A percentile compares a stretch with the other conserved stretches of the same genome.
phyloP scores from a whole-genome alignment of 2,113 vertebrate genomes.

The Calyptomena viridis region DNA sequence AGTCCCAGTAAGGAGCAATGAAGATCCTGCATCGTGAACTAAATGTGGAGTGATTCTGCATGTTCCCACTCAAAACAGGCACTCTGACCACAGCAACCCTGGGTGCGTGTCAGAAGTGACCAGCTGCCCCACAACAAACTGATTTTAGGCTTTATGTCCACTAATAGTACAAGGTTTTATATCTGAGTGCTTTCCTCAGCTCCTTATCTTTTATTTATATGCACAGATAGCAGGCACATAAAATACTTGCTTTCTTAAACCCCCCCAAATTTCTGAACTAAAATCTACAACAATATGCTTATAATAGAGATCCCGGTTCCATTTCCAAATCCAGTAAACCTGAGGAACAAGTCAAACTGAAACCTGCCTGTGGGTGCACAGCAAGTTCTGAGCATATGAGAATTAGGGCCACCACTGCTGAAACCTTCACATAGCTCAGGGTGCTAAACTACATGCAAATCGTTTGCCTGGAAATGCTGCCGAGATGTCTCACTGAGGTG shows the following conservation, averaged over 20 bases:
- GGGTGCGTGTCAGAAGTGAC: neutral
- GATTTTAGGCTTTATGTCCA: neutral
- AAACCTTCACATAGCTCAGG: neutral
- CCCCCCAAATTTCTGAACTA: neutral
- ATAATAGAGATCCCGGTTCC: constrained; percentile 16
- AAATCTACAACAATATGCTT: neutral
- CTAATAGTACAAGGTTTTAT: neutral
- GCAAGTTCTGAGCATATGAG: neutral
- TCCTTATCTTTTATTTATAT: neutral
- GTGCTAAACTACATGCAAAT: neutral
- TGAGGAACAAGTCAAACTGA: neutral
- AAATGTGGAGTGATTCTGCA: neutral
- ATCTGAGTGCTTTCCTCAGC: neutral
- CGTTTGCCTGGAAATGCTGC: neutral
- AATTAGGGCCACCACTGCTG: neutral
- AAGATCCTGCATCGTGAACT: neutral
- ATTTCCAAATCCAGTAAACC: constrained; percentile 13
- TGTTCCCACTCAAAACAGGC: neutral
- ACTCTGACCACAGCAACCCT: neutral
- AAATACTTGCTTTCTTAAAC: neutral
- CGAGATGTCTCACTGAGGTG: neutral
- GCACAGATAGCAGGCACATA: neutral
- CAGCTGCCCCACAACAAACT: neutral
- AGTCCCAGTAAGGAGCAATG: neutral
- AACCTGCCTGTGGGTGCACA: neutral